Evolutionary conservation across 2,797 vertebrate species (phyloP), one percentile per base, ranked within the genome.

Genomic region (Amazonetta brasiliensis): DNA sequence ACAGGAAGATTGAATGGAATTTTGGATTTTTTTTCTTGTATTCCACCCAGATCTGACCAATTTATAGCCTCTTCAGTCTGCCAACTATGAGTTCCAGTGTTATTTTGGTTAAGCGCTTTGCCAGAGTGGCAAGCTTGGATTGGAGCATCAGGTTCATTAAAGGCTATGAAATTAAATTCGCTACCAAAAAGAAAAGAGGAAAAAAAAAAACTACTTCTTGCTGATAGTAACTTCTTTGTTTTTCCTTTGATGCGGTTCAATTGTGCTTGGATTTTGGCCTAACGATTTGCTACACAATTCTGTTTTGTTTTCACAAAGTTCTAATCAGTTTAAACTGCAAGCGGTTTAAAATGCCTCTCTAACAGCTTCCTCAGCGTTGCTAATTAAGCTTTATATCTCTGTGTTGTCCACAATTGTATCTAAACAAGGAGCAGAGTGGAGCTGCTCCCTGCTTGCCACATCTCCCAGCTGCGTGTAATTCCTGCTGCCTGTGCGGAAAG

Each of bases 31-130:
- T 76, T 94, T 94, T 87, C 54, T 81, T 92, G 35, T 74, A 72
- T 96, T 85, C 87, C 90, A 91, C 90, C 94, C 7, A 13, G 66
- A 92, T 89, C 94, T 94, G 87, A 78, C 94, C 91, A 90, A 74
- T 92, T 94, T 92, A 85, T 92, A 87, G 83, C 88, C 79, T 91
- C 84, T 91, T 79, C 46, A 15, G 79, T 89, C 90, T 17, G 66
- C 64, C 85, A 80, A 69, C 78, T 91, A 55, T 66, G 90, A 87
- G 74, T 83, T 91, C 77, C 95, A 92, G 41, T 94, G 95, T 93
- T 94, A 96, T 96, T 96, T 96, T 94, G 95, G 95, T 96, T 95
- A 92, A 95, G 69, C 62, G 80, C 44, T 81, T 93, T 94, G 94
- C 96, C 95, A 97, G 81, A 93, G 93, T 66, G 76, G 96, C 93